Percentiles rank a stretch among this genome's conserved stretches.
phyloP scores from a whole-genome alignment of 1,140 invertebrate genomes.

The Neodiprion lecontei region DNA sequence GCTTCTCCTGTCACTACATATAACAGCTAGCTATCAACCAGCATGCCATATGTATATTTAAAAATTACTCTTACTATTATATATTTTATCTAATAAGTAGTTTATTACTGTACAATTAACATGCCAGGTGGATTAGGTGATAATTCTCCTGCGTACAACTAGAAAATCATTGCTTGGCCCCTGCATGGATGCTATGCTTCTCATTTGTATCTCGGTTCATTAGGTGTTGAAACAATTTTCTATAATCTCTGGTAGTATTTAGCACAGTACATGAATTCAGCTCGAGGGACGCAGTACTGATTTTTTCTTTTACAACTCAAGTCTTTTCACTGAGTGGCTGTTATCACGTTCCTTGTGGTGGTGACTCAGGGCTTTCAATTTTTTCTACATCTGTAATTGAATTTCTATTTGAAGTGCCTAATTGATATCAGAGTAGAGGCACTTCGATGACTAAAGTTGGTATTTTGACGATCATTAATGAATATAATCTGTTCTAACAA shows the following conservation, averaged over 20 bases:
- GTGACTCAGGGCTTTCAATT: background rate
- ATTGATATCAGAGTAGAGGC: background rate
- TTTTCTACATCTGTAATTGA: background rate
- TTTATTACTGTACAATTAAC: slow-evolving; percentile 12
- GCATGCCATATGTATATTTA: slow-evolving; percentile 46
- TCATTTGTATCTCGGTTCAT: slow-evolving; percentile 19
- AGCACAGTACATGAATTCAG: slow-evolving; percentile 20
- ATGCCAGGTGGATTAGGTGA: background rate
- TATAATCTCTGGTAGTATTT: slow-evolving; percentile 12
- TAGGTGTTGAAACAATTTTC: slow-evolving; percentile 25
- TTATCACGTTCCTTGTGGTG: background rate
- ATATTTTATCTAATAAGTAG: background rate
- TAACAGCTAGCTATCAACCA: slow-evolving; percentile 62
- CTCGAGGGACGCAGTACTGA: slow-evolving; percentile 23
- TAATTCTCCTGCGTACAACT: background rate
- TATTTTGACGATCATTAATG: background rate
- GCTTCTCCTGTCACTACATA: slow-evolving; percentile 64
- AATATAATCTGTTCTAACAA: background rate
- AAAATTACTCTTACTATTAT: slow-evolving; percentile 24
- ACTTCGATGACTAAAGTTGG: background rate
- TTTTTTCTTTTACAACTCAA: background rate
- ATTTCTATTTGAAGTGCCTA: background rate
- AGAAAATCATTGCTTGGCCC: slow-evolving; percentile 32
- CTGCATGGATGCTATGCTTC: slow-evolving; percentile 36
- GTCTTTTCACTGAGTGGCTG: background rate